Conservation (phyloP, 2,113 vertebrate species). For the Arothron firmamentum region DNA sequence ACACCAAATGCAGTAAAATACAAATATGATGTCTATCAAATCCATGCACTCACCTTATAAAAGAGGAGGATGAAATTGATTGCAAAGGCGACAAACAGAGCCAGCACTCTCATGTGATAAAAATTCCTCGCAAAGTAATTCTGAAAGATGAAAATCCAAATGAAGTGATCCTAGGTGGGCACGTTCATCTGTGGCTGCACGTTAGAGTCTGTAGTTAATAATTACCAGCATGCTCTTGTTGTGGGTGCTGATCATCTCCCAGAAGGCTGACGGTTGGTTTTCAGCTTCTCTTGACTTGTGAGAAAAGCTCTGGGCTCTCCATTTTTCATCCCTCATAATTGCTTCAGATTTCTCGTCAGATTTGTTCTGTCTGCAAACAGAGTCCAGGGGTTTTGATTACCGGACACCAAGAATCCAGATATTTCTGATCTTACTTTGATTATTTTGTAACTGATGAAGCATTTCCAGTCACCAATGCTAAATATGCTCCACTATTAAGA, state of each 20-base stretch:
- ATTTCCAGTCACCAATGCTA: neutral
- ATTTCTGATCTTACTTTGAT: neutral
- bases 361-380: slow-evolving; percentile 63
- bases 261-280: slow-evolving; percentile 82
- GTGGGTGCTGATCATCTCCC: slow-evolving; percentile 85
- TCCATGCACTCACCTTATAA: slow-evolving; percentile 82
- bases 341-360: slow-evolving; percentile 74
- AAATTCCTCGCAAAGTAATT: slow-evolving; percentile 96
- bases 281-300: slow-evolving; percentile 80
- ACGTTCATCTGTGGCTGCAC: neutral
- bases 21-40: neutral
- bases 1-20: neutral
- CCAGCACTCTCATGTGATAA: slow-evolving; percentile 93
- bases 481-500: neutral
- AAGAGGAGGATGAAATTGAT: slow-evolving; percentile 98
- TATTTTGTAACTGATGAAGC: neutral
- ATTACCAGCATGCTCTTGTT: slow-evolving; percentile 89
- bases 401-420: slow-evolving; percentile 5
- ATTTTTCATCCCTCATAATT: slow-evolving; percentile 70
- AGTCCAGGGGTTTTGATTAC: slow-evolving; percentile 5
- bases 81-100: slow-evolving; percentile 89
- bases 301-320: slow-evolving; percentile 69
- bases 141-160: slow-evolving; percentile 61
- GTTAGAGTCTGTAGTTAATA: slow-evolving; percentile 4
- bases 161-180: neutral